These are phyloP conservation scores for Gymnobelideus leadbeateri DNA, from an alignment of 2,113 vertebrate species.

Conservation along the genomic window DNA sequence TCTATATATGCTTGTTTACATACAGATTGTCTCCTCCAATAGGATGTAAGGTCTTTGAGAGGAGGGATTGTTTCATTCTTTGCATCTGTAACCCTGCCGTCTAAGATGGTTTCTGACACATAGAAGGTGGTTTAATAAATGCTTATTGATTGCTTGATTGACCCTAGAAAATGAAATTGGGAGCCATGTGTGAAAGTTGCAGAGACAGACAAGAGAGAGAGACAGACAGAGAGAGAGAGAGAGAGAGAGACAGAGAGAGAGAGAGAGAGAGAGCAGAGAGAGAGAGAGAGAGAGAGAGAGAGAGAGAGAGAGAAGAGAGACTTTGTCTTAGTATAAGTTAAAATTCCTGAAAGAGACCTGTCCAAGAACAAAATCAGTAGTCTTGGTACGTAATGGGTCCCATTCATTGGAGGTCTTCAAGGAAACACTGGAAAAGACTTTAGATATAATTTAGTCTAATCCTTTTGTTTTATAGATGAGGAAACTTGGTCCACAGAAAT, in stretches of 20 bases:
- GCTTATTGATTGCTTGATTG: background rate
- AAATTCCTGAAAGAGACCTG: background rate
- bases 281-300: background rate
- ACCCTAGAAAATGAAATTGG: background rate
- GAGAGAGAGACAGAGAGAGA: background rate
- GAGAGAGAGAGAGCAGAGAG: too few species aligned
- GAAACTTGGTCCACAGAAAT: background rate
- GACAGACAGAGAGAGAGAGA: background rate
- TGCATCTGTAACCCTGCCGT: background rate
- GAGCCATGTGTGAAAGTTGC: background rate
- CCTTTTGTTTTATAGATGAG: background rate
- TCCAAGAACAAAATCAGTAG: background rate
- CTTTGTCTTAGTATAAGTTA: background rate
- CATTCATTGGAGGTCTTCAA: background rate
- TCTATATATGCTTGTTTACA: background rate
- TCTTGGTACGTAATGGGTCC: background rate
- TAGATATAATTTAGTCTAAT: background rate
- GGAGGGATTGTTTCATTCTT: background rate
- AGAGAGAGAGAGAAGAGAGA: background rate
- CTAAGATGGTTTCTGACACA: background rate
- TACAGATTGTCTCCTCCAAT: background rate
- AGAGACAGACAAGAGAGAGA: background rate
- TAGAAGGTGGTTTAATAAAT: background rate
- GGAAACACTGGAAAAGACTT: background rate
- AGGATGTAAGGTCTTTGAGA: background rate